Conservation (phyloP, 37 sponge, comb jelly and placozoan genomes). For the Tethya wilhelma region DNA sequence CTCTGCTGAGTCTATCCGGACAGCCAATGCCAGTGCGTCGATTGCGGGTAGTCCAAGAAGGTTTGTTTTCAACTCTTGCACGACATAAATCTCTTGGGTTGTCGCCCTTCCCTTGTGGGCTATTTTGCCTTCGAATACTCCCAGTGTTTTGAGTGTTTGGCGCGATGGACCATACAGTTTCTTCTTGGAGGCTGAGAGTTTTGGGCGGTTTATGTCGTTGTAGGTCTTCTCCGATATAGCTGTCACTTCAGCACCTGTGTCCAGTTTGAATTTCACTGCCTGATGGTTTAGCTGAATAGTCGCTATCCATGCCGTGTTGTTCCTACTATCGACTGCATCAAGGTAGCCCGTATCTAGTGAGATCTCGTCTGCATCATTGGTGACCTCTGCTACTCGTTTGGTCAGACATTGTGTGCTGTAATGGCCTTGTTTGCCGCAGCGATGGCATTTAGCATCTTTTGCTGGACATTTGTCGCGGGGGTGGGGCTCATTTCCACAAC, state of each 20-base stretch:
- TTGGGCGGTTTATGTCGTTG: not conserved
- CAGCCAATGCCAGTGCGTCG: slow-evolving; percentile 3
- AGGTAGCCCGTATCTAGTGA: slow-evolving; percentile 6
- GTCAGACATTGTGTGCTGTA: slow-evolving; percentile 12
- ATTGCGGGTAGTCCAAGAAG: slow-evolving; percentile 43
- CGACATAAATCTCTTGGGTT: slow-evolving; percentile 7
- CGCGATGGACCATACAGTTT: slow-evolving; percentile 9
- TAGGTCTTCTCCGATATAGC: slow-evolving; percentile 11
- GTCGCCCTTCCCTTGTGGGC: not conserved
- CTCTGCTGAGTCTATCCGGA: not conserved
- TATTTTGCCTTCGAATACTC: slow-evolving; percentile 1
- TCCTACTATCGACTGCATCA: not conserved
- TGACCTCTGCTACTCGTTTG: not conserved
- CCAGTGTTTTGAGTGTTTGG: not conserved
- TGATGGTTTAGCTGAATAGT: not conserved
- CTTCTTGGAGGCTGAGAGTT: not conserved
- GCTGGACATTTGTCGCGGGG: slow-evolving; percentile 3
- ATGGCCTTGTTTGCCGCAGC: slow-evolving; percentile 10
- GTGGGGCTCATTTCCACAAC: slow-evolving; percentile 11
- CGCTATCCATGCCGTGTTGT: not conserved
- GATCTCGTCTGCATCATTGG: not conserved
- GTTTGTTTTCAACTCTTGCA: slow-evolving; percentile 18
- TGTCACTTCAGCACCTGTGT: slow-evolving; percentile 27
- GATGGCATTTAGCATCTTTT: slow-evolving; percentile 1
- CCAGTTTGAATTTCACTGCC: not conserved